Evolutionary conservation across 2,113 vertebrate genomes (phyloP).

Genomic region (Ahaetulla prasina): DNA sequence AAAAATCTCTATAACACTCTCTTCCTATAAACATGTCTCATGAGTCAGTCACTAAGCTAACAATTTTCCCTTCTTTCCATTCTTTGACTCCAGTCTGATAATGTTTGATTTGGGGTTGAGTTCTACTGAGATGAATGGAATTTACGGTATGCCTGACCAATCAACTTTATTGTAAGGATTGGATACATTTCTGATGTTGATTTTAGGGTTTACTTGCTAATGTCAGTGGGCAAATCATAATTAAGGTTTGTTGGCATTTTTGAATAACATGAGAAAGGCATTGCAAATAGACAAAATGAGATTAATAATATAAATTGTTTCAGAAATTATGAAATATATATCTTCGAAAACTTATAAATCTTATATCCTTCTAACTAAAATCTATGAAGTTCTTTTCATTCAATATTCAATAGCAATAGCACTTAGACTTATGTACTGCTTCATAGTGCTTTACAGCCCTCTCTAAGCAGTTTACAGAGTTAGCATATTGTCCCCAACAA

Average conservation of each 20-base stretch:
- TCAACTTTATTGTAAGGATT: neutral
- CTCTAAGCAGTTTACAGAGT: too few species aligned
- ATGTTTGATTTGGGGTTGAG: neutral
- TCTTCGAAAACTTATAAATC: neutral
- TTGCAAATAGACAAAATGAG: neutral
- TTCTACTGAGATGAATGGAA: neutral
- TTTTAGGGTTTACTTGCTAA: neutral
- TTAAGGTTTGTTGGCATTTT: neutral
- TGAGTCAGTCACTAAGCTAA: slow-evolving; percentile 5
- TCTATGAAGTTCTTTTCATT: neutral
- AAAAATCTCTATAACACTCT: slow-evolving; percentile 4
- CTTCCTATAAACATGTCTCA: neutral
- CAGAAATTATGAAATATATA: neutral
- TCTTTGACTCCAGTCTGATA: neutral
- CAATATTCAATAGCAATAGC: neutral
- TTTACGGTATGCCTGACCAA: neutral
- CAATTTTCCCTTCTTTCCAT: neutral
- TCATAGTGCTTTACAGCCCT: too few species aligned
- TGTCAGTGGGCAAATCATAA: neutral
- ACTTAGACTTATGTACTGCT: too few species aligned
- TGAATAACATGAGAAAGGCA: neutral
- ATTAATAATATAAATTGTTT: neutral
- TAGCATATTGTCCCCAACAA: too few species aligned
- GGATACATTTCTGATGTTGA: neutral
- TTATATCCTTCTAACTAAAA: neutral